Evolutionary conservation across 2,797 vertebrate species (phyloP).

Genomic region (Gadopsis marmoratus): DNA sequence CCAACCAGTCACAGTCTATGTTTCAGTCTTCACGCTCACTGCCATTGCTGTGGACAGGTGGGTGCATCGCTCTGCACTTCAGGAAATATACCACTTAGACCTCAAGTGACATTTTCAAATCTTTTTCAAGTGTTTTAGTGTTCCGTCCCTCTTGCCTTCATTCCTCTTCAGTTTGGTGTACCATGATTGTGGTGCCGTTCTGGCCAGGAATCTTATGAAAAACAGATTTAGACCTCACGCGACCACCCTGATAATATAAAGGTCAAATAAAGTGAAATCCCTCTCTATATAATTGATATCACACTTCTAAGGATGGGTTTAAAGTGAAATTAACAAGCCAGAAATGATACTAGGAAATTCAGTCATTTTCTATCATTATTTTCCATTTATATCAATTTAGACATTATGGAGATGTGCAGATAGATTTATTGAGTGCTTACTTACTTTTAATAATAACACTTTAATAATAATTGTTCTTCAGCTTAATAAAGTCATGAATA

Average conservation of each 20-base stretch:
- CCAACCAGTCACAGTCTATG: conserved; percentile 90
- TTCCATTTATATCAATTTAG: conserved; percentile 1
- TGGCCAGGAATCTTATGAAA: not conserved
- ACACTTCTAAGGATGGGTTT: not conserved
- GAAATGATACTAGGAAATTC: conserved; percentile 1
- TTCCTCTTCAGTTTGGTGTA: not conserved
- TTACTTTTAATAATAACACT: not conserved
- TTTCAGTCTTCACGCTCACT: conserved; percentile 91
- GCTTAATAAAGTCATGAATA: not conserved
- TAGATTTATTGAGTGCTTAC: not conserved
- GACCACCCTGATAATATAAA: not conserved
- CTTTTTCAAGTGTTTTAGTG: not conserved
- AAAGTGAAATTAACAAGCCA: not conserved
- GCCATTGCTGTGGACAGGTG: conserved; percentile 89
- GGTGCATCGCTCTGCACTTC: conserved; percentile 66
- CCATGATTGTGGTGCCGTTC: not conserved
- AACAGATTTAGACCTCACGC: not conserved
- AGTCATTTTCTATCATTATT: not conserved
- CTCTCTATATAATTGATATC: not conserved
- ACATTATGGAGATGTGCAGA: conserved; percentile 17
- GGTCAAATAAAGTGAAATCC: not conserved
- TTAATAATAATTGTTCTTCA: not conserved
- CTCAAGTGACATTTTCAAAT: conserved; percentile 3
- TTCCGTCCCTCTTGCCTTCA: not conserved
- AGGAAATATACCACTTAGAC: not conserved